Base-by-base conservation (phyloP, 2,113 vertebrate genomes). In the Clarias batrachus region DNA sequence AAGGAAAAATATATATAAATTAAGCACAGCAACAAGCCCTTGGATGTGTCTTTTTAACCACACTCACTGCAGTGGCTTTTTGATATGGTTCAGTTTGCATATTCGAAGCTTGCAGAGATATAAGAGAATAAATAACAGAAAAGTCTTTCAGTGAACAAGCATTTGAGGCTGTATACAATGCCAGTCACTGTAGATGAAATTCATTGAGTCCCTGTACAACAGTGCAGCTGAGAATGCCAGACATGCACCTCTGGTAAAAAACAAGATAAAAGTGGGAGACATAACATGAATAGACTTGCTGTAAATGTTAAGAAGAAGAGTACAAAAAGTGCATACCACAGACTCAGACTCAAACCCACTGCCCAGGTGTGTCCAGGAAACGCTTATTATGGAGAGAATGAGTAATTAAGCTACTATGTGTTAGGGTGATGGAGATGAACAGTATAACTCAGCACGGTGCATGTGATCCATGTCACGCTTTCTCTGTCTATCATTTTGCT, bases 21-120 rank as follows among this genome's bases (percentile, higher is more conserved):
- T 41, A 17, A 86, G 76, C 52, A 82, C 12, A 88, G 78, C n/a
- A 71, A 71, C 92, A 92, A 82, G 92, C 41, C 84, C 19, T 73
- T 27, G 81, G 91, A 88, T 70, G 91, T 81, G 52, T 65, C 37
- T 59, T 2, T 85, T 16, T 48, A 4, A 57, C 37, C 77, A 11
- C 27, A 66, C 27, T 77, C 59, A 65, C 27, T 86, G 73, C 57
- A 56, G 56, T 52, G 23, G 2, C 54, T 73, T 41, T 78, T 30
- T 86, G 27, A 84, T 63, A 56, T n/a, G 33, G n/a, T 62, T 70
- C 11, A 66, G 30, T 70, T 86, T 57, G 63, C 62, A 80, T 23
- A 41, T 80, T 80, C 6, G 17, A 41, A 65, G 19, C 52, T 70
- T 70, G 41, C 33, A 66, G 13, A 41, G n/a, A 14, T 56, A 66